Conservation (phyloP, 2,888 invertebrate species). For the Elmis aenea region DNA sequence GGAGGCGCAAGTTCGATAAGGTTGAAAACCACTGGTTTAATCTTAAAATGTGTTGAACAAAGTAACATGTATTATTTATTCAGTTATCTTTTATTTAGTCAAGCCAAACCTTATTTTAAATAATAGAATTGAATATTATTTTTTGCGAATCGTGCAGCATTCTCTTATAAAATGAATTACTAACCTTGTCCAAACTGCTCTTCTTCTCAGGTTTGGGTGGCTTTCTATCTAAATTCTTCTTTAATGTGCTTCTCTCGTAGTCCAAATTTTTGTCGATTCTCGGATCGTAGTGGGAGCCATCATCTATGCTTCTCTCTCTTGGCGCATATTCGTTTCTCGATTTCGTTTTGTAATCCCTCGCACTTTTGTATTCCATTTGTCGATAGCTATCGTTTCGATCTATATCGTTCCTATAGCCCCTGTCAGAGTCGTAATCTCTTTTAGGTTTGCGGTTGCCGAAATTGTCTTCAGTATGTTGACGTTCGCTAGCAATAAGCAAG, state of each 20-base stretch:
- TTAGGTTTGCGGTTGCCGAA: constrained; percentile 36
- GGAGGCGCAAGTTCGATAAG: too few species aligned
- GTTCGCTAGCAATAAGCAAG: constrained; percentile 66
- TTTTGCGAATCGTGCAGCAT: background rate
- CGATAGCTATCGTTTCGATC: constrained; percentile 34
- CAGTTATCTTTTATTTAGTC: too few species aligned
- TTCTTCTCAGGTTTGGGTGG: constrained; percentile 62
- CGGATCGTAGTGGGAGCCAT: constrained; percentile 62
- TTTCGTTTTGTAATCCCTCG: constrained; percentile 43
- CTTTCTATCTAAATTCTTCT: constrained; percentile 46
- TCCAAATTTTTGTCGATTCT: constrained; percentile 54
- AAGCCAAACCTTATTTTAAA: too few species aligned
- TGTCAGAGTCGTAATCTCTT: constrained; percentile 28
- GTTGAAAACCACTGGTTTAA: too few species aligned
- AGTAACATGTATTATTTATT: too few species aligned
- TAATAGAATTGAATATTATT: too few species aligned
- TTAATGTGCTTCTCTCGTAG: constrained; percentile 39
- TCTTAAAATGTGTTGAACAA: too few species aligned
- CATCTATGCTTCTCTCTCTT: constrained; percentile 59
- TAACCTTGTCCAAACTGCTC: constrained; percentile 68
- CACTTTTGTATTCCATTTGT: constrained; percentile 50
- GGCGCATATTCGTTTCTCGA: constrained; percentile 53
- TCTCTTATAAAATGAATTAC: background rate
- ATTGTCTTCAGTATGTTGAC: constrained; percentile 67
- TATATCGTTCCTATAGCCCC: constrained; percentile 33